Evolutionary conservation across 2,888 invertebrate genomes (phyloP).

Genomic region (Steinernema carpocapsae): DNA sequence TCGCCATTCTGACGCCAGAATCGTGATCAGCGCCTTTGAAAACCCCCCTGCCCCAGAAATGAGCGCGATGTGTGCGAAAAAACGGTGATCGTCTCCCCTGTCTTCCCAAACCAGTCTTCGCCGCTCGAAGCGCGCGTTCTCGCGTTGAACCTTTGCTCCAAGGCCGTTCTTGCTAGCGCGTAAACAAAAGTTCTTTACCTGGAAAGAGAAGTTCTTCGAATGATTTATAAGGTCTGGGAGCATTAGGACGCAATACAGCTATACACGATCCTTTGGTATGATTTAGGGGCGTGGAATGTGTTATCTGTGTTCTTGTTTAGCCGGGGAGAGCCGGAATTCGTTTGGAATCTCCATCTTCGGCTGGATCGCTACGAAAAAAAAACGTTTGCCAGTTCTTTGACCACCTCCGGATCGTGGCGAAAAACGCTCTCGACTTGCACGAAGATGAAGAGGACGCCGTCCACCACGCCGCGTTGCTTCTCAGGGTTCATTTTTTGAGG

Average conservation of each 20-base stretch:
- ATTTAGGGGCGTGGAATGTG: too few species aligned
- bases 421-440: not conserved
- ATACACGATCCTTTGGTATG: too few species aligned
- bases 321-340: not conserved
- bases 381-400: not conserved
- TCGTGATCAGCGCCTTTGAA: too few species aligned
- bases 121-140: not conserved
- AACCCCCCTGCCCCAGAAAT: too few species aligned
- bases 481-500: not conserved
- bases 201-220: not conserved
- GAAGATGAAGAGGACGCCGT: not conserved
- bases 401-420: not conserved
- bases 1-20: too few species aligned
- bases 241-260: too few species aligned
- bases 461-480: not conserved
- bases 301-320: too few species aligned
- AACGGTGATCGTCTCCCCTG: too few species aligned
- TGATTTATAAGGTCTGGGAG: conserved; percentile 2
- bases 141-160: not conserved
- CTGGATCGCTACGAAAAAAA: not conserved
- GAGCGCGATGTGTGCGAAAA: too few species aligned
- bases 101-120: not conserved
- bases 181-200: not conserved
- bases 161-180: not conserved
- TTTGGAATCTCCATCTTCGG: not conserved